Conservation (phyloP, 2,797 vertebrate species). For the Crotalus adamanteus region DNA sequence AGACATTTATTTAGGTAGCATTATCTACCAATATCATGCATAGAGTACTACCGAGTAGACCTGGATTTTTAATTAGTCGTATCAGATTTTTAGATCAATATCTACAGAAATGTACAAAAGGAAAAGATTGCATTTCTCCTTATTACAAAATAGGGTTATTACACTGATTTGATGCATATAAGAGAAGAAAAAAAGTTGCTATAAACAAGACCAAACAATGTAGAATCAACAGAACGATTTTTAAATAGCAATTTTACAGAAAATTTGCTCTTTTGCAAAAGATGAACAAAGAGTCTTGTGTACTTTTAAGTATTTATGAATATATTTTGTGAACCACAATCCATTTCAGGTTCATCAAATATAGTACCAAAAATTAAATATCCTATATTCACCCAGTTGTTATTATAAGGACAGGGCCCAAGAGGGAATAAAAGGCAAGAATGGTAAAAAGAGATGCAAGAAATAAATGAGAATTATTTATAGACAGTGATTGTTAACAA, state of each 20-base stretch:
- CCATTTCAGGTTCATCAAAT: neutral
- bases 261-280: neutral
- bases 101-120: neutral
- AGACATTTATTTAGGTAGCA: neutral
- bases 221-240: neutral
- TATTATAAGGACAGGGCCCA: neutral
- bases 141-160: constrained; percentile 1
- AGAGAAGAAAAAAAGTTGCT: neutral
- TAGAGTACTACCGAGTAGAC: neutral
- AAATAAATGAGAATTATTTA: neutral
- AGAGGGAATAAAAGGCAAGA: neutral
- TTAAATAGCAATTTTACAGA: constrained; percentile 8
- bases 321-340: neutral
- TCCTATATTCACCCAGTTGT: neutral
- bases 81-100: neutral
- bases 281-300: neutral
- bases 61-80: neutral
- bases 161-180: neutral
- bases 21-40: neutral
- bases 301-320: neutral
- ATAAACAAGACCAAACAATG: neutral
- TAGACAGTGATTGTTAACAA: neutral
- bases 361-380: neutral
- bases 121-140: neutral
- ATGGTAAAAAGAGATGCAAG: neutral